Base-by-base conservation (phyloP, 2,888 invertebrate species). In the Scelioninae gen. 1 region DNA sequence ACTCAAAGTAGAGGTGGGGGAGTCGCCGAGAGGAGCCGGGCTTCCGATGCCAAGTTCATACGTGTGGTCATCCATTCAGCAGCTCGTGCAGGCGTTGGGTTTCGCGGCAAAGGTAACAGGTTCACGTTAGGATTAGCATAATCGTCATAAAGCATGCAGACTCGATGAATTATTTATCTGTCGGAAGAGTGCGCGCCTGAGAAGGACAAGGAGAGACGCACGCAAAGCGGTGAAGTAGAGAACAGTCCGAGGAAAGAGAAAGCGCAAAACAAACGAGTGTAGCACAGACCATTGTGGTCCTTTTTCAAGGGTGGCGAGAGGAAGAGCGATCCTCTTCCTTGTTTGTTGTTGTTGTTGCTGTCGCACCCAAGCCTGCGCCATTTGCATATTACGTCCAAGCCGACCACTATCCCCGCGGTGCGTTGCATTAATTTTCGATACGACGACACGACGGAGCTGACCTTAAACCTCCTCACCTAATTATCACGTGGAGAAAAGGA, bases 131-230 rank as follows among this genome's bases (percentile, higher is more conserved):
- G 83, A 92, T 92, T 92, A 92, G 91, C 92, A 92, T 92, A 92
- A 92, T 92, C 89, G 90, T 92, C 91, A 91, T 92, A 90, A 91
- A 91, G 89, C 91, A 90, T 89, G 89, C 89, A 89, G 88, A 87
- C 91, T 88, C 90, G 88, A 92, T 92, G 92, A 92, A 92, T 92
- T 92, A 92, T 92, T 92, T 92, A 92, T 92, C 89, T 88, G 88
- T 89, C 88, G 88, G 87, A 88, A 88, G 88, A 87, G 86, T 76
- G 58, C 51, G 77, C 16, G 60, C 47, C 65, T 29, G 75, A 72
- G 75, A 75, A 55, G 66, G 65, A 78, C 68, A 65, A 69, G 68
- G 79, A 84, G 85, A 84, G 83, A n/a, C 4, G 40, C 10, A 10
- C 40, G 11, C 40, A 78, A 79, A 81, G 84, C 83, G 75, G 75